Evolutionary conservation across 2,797 vertebrate species (phyloP), one percentile per base, ranked within the genome.

Genomic region (Cottoperca gobio): DNA sequence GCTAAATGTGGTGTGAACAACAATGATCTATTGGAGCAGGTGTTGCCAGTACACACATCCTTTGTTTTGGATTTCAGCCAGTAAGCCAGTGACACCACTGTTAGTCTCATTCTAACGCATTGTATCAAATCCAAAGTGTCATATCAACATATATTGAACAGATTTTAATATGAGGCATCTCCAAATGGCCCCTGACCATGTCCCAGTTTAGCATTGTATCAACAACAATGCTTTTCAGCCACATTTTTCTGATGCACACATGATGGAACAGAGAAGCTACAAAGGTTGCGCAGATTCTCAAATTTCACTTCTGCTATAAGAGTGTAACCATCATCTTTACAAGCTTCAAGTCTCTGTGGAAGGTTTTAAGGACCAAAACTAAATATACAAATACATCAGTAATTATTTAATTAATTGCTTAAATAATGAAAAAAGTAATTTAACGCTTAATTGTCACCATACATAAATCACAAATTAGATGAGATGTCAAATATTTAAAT

Each of bases 1-100:
- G 54, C 76, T 73, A 82, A 82, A 75, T 72, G 52, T 68, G 85
- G 85, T 65, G 7, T 79, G 37, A 26, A 16, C 70, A 24, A 19
- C 13, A 35, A 33, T 24, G 50, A 73, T 77, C 14, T 0, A 12
- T 4, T 63, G 14, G 33, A 69, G 55, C 23, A 17, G 42, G 16
- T 46, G 54, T 21, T 52, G 8, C 10, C 24, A 37, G 24, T 14
- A 23, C 4, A 55, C 50, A 3, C 4, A 10, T 21, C 8, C 16
- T 17, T 24, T 53, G 21, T n/a, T 24, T 65, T 35, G 9, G 16
- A 54, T 70, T 50, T 26, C 16, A 33, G 2, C 3, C 19, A 37
- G 5, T 17, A 6, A 35, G 19, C 26, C 5, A 26, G 26, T 26
- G 26, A 26, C 26, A 26, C 26, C 26, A 26, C 26, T 26, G 2